Base-by-base conservation (phyloP, 2,113 vertebrate species). In the Cyrtonyx montezumae region DNA sequence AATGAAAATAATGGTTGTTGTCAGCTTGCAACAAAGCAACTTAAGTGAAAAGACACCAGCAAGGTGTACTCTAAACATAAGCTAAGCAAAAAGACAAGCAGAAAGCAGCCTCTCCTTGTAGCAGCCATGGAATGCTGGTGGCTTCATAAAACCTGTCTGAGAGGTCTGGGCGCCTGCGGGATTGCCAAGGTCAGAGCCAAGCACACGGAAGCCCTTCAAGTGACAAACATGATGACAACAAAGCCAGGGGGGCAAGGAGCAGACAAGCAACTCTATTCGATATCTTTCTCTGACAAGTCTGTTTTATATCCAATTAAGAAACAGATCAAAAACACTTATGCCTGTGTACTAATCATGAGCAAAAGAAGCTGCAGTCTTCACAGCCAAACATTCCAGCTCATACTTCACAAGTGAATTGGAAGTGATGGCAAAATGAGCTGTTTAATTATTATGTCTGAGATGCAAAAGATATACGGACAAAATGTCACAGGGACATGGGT, bases 1-100 rank as follows among this genome's bases (percentile, higher is more conserved):
- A 86, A 70, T 59, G 67, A 80, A 82, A 93, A 51, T 79, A 82
- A 91, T 74, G 49, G 36, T 73, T 82, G 59, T 28, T 82, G 74
- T 62, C 84, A 84, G 62, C 45, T 76, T 69, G 58, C 58, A 92
- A 88, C 51, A 68, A 71, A 88, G 43, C 42, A 42, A 51, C 37
- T 68, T 43, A 68, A 71, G n/a, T 70, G 59, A 73, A 42, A 87
- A 63, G 88, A 48, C 67, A 73, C 6, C 20, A 68, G 51, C 49
- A 84, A 63, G 42, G 58, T 1, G 1, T 37, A 70, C 58, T 55
- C 62, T 26, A 73, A 79, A 69, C 11, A 51, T 12, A 36, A 70
- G 66, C 70, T 68, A 61, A 88, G 62, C 37, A n/a, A 90, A 74
- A 59, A 26, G 23, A 37, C 15, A n/a, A 30, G 62, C 37, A 9